phyloP scores from a whole-genome alignment of 2,888 invertebrate species.

The Rhingia campestris region DNA sequence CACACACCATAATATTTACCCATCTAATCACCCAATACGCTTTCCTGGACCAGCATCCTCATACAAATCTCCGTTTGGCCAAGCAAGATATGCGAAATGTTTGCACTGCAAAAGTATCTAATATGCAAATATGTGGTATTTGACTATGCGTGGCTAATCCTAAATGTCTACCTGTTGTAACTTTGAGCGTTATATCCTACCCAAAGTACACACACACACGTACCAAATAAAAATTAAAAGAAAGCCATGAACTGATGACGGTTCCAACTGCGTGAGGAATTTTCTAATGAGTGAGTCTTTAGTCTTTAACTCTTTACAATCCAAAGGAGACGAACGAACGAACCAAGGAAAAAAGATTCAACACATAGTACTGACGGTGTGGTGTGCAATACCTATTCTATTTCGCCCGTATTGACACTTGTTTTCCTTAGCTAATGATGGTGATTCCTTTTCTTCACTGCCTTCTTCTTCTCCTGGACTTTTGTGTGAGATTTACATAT shows the following conservation, averaged over 20 bases:
- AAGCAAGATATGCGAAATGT: constrained; percentile 11
- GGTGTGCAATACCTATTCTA: constrained; percentile 52
- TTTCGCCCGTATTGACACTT: constrained; percentile 59
- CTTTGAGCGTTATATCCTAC: constrained; percentile 25
- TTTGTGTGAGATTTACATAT: constrained; percentile 43
- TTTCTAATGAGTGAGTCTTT: constrained; percentile 62
- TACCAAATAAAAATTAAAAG: constrained; percentile 21
- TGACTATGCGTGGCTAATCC: constrained; percentile 54
- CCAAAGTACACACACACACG: not conserved
- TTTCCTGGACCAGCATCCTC: constrained; percentile 22
- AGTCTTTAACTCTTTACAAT: constrained; percentile 30
- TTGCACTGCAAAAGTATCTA: constrained; percentile 65
- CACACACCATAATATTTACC: constrained; percentile 63
- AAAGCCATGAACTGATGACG: constrained; percentile 55
- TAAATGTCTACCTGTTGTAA: constrained; percentile 62
- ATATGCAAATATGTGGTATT: constrained; percentile 60
- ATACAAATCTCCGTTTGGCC: constrained; percentile 25
- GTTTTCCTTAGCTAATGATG: constrained; percentile 65
- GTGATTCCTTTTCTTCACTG: constrained; percentile 46
- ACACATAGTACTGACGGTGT: not conserved
- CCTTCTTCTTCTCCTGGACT: constrained; percentile 13
- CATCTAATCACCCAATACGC: constrained; percentile 64
- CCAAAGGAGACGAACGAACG: constrained; percentile 15
- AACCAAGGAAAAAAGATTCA: constrained; percentile 36
- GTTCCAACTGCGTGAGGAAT: constrained; percentile 55